Percentiles rank a stretch among this genome's conserved stretches.
Evolutionary conservation across 2,113 vertebrate genomes (phyloP).

Genomic region (Pachyramphus minor): DNA sequence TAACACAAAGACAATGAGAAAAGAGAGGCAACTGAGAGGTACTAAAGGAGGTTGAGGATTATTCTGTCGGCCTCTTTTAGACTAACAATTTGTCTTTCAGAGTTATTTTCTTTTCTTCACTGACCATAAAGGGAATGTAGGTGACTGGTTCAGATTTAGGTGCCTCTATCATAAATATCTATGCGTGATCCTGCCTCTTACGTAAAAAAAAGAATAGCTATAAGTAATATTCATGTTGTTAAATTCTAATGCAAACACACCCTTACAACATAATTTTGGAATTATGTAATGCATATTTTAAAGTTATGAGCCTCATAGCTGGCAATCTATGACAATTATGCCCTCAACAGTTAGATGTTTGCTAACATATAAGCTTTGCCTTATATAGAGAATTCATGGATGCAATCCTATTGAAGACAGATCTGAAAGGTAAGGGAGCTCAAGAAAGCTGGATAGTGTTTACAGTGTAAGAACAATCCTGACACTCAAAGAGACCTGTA

Average conservation of each 20-base stretch:
- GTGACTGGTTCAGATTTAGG: not conserved
- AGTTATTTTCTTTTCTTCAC: not conserved
- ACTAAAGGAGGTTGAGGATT: not conserved
- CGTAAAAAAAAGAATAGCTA: not conserved
- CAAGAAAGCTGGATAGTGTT: not conserved
- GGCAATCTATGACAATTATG: not conserved
- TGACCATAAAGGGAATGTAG: not conserved
- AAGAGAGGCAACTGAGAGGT: not conserved
- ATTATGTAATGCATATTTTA: not conserved
- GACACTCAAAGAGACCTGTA: not conserved
- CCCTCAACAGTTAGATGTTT: not conserved
- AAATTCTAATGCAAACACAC: not conserved
- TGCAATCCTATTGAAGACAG: not conserved
- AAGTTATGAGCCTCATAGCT: not conserved
- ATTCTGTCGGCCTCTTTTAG: not conserved
- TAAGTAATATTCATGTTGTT: not conserved
- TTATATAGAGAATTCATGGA: not conserved
- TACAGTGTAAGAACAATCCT: not conserved
- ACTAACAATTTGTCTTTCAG: not conserved
- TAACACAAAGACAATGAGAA: not conserved
- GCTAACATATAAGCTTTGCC: not conserved
- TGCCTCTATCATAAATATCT: not conserved
- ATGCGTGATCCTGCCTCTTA: not conserved
- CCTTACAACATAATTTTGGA: not conserved
- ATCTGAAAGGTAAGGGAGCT: not conserved